These are phyloP conservation scores for Cossypha polioptera DNA, from an alignment of 2,797 vertebrate species.

Conservation along the genomic window DNA sequence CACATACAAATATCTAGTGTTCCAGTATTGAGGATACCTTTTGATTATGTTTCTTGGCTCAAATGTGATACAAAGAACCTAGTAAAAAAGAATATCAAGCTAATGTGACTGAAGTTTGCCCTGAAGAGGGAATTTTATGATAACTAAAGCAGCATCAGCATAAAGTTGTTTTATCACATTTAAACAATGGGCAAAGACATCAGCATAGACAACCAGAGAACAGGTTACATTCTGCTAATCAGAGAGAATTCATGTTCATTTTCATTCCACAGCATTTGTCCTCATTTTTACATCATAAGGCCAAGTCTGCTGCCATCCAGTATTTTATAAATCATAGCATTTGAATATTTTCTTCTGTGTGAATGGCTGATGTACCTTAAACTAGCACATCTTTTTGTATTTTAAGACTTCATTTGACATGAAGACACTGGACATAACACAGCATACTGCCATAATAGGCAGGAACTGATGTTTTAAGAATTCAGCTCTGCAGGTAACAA, in stretches of 20 bases:
- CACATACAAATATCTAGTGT: not conserved
- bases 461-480: not conserved
- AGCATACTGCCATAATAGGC: not conserved
- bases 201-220: not conserved
- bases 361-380: not conserved
- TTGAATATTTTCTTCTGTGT: not conserved
- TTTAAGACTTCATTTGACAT: conserved; percentile 16
- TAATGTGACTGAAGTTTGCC: not conserved
- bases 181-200: not conserved
- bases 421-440: not conserved
- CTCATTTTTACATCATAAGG: not conserved
- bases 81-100: not conserved
- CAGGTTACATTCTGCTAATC: not conserved
- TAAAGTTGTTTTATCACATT: not conserved
- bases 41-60: not conserved
- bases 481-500: not conserved
- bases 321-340: conserved; percentile 4
- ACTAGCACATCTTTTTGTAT: not conserved
- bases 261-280: not conserved
- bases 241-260: not conserved
- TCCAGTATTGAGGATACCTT: not conserved
- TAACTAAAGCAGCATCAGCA: not conserved
- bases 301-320: not conserved
- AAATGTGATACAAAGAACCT: not conserved
- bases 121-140: not conserved